Conservation (phyloP, 2,113 vertebrate genomes). For the Macroglossus sobrinus region DNA sequence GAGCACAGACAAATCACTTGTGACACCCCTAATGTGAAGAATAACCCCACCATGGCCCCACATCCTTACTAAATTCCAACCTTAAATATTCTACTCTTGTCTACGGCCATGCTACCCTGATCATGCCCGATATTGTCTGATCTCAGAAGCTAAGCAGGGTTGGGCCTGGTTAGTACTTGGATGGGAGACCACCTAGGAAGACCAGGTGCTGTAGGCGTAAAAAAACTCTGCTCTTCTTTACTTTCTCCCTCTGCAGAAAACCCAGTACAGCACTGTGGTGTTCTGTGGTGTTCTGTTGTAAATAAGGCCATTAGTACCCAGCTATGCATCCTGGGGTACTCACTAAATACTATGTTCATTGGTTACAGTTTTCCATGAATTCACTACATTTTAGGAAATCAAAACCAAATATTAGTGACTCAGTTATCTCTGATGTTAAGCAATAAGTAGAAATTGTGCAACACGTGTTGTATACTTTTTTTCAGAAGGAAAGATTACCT, state of each 20-base stretch:
- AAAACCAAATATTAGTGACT: not conserved
- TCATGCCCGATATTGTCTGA: no score
- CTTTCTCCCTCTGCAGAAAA: not conserved
- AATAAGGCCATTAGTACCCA: not conserved
- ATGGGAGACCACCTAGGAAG: no score
- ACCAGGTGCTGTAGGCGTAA: no score
- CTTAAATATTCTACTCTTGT: not conserved
- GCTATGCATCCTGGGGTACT: not conserved
- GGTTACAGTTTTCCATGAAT: not conserved
- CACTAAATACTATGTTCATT: not conserved
- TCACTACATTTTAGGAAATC: not conserved
- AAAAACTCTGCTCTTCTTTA: not conserved
- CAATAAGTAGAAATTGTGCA: not conserved
- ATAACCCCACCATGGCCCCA: not conserved
- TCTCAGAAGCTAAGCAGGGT: no score
- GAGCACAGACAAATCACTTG: not conserved
- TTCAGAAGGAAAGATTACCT: not conserved
- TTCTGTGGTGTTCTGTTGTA: not conserved
- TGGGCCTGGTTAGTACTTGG: no score
- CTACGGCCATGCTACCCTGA: not conserved
- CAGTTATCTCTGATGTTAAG: constrained; percentile 1
- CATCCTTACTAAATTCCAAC: not conserved
- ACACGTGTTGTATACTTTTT: not conserved
- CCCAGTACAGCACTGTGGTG: not conserved
- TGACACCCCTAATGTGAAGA: not conserved